Conservation (phyloP, 2,113 vertebrate species). For the Boleophthalmus pectinirostris region DNA sequence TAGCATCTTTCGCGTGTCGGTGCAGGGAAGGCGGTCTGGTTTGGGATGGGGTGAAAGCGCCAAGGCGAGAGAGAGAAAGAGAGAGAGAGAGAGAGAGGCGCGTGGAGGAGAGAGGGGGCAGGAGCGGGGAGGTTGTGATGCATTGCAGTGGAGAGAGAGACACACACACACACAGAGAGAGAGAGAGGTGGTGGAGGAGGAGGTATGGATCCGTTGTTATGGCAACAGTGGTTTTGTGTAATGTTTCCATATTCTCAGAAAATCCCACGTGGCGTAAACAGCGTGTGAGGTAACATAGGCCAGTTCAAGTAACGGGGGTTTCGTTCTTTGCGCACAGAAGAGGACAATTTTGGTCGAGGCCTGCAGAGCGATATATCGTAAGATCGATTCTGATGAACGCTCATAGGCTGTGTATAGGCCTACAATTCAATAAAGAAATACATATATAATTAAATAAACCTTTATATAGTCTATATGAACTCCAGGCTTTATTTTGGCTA, state of each 20-base stretch:
- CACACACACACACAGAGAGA: neutral
- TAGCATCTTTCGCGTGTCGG: conserved; percentile 13
- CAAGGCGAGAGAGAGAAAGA: neutral
- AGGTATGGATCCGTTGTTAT: conserved; percentile 53
- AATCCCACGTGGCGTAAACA: conserved; percentile 33
- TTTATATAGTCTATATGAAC: too few relatives aligned
- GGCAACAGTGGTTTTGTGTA: conserved; percentile 39
- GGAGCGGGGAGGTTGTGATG: too few relatives aligned
- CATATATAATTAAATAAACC: too few relatives aligned
- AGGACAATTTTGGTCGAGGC: too few relatives aligned
- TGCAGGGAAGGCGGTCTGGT: conserved; percentile 30
- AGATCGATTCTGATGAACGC: too few relatives aligned
- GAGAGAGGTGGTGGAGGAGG: conserved; percentile 36
- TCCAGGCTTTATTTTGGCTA: too few relatives aligned
- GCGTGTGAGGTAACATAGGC: neutral
- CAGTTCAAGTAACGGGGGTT: neutral
- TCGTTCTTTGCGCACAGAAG: neutral
- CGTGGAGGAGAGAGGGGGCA: conserved; percentile 16
- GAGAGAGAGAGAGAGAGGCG: conserved; percentile 13
- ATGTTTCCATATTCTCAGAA: conserved; percentile 24
- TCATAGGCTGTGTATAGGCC: too few relatives aligned
- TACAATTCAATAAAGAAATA: too few relatives aligned
- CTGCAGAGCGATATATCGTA: too few relatives aligned
- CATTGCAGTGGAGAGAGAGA: too few relatives aligned
- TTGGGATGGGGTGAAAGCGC: conserved; percentile 27